phyloP scores from a whole-genome alignment of 92 coral and sea anemone genomes.

The Phymanthus crucifer region DNA sequence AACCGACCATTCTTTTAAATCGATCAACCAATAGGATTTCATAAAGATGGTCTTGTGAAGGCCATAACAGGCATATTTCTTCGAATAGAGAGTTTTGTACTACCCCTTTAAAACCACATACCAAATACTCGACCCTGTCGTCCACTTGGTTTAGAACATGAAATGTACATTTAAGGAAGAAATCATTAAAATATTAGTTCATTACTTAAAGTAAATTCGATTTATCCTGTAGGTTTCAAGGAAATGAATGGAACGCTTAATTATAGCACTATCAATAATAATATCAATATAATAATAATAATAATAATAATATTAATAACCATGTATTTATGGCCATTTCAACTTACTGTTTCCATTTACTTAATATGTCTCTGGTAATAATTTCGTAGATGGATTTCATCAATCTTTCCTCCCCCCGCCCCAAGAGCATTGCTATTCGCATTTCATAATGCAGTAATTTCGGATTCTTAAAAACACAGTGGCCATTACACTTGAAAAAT shows the following conservation, averaged over 20 bases:
- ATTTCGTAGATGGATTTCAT: slow-evolving; percentile 31
- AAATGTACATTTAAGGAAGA: background rate
- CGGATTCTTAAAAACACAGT: background rate
- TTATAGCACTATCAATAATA: slow-evolving; percentile 1
- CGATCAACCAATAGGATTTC: too few relatives aligned
- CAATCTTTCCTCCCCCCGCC: slow-evolving; percentile 29
- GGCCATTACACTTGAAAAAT: background rate
- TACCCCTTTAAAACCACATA: background rate
- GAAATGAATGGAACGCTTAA: slow-evolving; percentile 23
- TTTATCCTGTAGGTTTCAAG: slow-evolving; percentile 22
- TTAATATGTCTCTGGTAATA: slow-evolving; percentile 27
- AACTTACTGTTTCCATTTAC: slow-evolving; percentile 17
- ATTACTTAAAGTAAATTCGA: background rate
- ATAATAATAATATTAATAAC: slow-evolving; percentile 26
- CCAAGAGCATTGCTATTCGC: background rate
- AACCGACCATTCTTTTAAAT: too few relatives aligned
- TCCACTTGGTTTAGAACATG: too few relatives aligned
- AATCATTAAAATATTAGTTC: background rate
- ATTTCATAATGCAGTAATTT: background rate
- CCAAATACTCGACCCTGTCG: too few relatives aligned
- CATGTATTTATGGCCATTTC: slow-evolving; percentile 22
- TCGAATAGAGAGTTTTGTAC: background rate
- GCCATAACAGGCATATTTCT: too few relatives aligned
- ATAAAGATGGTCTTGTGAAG: too few relatives aligned
- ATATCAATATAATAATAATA: slow-evolving; percentile 20